These are phyloP conservation scores for Gymnocheta viridis DNA, from an alignment of 2,888 invertebrate genomes.

Conservation along the genomic window DNA sequence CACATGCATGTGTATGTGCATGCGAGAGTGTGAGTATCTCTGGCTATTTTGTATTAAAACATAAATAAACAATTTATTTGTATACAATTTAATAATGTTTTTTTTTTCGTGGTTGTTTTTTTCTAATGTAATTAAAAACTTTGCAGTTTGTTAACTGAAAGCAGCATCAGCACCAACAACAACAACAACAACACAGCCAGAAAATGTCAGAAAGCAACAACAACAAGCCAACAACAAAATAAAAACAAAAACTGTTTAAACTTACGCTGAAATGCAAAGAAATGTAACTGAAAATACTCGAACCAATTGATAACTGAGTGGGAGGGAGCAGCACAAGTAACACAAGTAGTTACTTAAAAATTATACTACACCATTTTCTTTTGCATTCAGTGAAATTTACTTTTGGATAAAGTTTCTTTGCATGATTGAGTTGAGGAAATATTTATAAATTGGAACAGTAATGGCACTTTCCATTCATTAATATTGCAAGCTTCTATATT, in stretches of 20 bases:
- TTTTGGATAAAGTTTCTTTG: too few species aligned
- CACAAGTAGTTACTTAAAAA: constrained; percentile 35
- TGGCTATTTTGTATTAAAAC: constrained; percentile 20
- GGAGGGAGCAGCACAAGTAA: constrained; percentile 54
- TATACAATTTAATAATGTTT: constrained; percentile 14
- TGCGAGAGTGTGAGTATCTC: not conserved
- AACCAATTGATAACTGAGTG: constrained; percentile 61
- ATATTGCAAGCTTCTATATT: too few species aligned
- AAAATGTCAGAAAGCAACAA: constrained; percentile 15
- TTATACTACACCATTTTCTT: constrained; percentile 22
- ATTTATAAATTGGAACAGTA: too few species aligned
- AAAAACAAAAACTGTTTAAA: not conserved
- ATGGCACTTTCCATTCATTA: too few species aligned
- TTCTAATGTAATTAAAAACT: constrained; percentile 55
- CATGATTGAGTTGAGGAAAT: too few species aligned
- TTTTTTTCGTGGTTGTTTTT: not conserved
- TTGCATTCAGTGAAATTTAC: not conserved
- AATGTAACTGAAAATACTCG: not conserved
- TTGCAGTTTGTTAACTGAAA: constrained; percentile 13
- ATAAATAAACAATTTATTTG: constrained; percentile 44
- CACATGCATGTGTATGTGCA: not conserved
- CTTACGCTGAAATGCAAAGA: constrained; percentile 12
- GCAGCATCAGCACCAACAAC: not conserved
- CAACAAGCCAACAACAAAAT: constrained; percentile 12
- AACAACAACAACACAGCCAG: constrained; percentile 8